phyloP scores from a whole-genome alignment of 2,797 vertebrate genomes.

The Tolypeutes matacus region DNA sequence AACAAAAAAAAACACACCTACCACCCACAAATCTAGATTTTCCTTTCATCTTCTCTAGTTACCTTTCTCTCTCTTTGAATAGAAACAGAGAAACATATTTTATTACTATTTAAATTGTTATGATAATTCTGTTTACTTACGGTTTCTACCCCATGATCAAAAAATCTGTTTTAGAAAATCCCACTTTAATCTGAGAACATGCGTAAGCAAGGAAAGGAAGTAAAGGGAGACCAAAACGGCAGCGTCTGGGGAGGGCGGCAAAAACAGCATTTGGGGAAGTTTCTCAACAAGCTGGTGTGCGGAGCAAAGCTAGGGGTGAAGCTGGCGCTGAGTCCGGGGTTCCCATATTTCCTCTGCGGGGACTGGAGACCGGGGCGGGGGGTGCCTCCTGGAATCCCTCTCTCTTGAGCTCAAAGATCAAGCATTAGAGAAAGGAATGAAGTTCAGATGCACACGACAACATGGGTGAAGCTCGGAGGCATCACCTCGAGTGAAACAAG shows the following conservation, averaged over 20 bases:
- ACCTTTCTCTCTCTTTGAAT: constrained; percentile 87
- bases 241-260: constrained; percentile 32
- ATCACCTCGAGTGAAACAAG: no score
- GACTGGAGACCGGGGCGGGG: neutral
- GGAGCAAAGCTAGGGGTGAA: neutral
- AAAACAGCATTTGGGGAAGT: constrained; percentile 70
- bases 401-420: constrained; percentile 2
- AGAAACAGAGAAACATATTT: constrained; percentile 88
- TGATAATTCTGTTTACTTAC: constrained; percentile 87
- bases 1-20: constrained; percentile 29
- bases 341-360: neutral
- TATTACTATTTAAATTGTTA: constrained; percentile 90
- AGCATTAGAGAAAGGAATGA: neutral
- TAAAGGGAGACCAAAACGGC: constrained; percentile 54
- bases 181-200: constrained; percentile 85
- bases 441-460: no score
- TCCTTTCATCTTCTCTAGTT: constrained; percentile 86
- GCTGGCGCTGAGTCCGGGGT: neutral
- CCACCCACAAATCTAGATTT: constrained; percentile 80
- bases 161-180: constrained; percentile 85
- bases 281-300: neutral
- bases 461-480: no score
- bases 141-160: constrained; percentile 84
- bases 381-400: neutral
- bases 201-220: constrained; percentile 78